Base-by-base conservation (phyloP, 1,140 invertebrate genomes). In the Yoshiicerus persimilis region DNA sequence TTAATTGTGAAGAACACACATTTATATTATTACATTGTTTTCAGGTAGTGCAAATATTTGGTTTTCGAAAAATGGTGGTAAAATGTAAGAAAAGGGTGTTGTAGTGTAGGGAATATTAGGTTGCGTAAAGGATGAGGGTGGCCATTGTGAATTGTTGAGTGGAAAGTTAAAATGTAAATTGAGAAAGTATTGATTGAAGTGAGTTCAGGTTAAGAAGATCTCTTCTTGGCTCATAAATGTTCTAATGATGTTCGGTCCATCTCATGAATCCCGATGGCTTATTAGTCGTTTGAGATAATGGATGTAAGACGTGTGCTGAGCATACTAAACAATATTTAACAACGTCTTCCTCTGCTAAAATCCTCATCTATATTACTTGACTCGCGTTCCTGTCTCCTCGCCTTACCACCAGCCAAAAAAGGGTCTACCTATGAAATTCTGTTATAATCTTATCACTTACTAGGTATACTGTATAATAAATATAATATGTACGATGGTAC, bases 241-340 rank as follows among this genome's bases (percentile, higher is more conserved):
- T 88, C 56, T 88, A 88, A 88, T 88, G 87, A 88, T 88, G 87
- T 84, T 85, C 47, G 83, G 77, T 23, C 87, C 87, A 36, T 88
- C 87, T 88, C 87, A 84, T 88, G 87, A 88, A 88, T 88, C 87
- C 83, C 38, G 87, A 88, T 88, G 87, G 87, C 80, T 88, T 88
- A 88, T 88, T 88, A 88, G 87, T 66, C 77, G 30, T 75, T 66
- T 64, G 23, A 88, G 87, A 88, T 88, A 88, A 88, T 88, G 87
- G 80, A 88, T 88, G 87, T 64, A 27, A 38, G 80, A 84, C 64
- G 66, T 80, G 86, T 87, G 64, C 86, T 87, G 47, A 47, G 87
- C 41, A 83, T 87, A 64, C 87, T 41, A 87, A 87, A 62, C 66
- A 80, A 38, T 41, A 38, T 87, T 75, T 70, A 87, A 84, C 83